Base-by-base conservation (phyloP, 2,888 invertebrate genomes). In the Eucriotettix oculatus region DNA sequence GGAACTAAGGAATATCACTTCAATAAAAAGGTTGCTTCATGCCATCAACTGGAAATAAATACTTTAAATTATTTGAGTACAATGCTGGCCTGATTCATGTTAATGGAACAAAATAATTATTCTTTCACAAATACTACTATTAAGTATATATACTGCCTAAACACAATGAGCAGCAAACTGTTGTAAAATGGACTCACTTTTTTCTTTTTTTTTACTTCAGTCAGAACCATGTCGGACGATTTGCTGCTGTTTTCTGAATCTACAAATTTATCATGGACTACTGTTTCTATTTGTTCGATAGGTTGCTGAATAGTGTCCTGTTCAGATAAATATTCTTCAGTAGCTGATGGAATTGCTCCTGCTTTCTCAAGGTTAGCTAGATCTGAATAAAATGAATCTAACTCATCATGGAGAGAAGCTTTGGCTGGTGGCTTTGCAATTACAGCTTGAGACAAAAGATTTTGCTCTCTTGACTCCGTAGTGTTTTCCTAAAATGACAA, bases 371-470 rank as follows among this genome's bases (percentile, higher is more conserved):
- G 72, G 1, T 76, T 75, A 3, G 81, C 81, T 43, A 82, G 76
- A 66, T 82, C 81, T 9, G 75, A 80, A 69, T 82, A 82, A 70
- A 82, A 82, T 3, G 79, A 79, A 69, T 79, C 78, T 58, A 82
- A 69, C 14, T 76, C 81, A 0, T 75, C 74, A n/a, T 71, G 74
- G 12, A 78, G 67, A 12, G 72, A 69, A 16, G 70, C 67, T 10
- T 66, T 67, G 1, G 72, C 67, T 1, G 73, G 73, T 7, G 73
- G 73, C 42, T 72, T 72, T 3, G 72, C 71, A 41, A 73, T 73
- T 14, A 73, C 71, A 52, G 29, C 29, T 29, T 2, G 29, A 29
- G 29, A 29, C 7, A 7, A 29, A 29, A 29, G 29, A 29, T 29
- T 29, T 7, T 29, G 29, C 7, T 29, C 7, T 5, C 29, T 29